Conservation (phyloP, 2,888 invertebrate genomes). For the Malachius bipustulatus region DNA sequence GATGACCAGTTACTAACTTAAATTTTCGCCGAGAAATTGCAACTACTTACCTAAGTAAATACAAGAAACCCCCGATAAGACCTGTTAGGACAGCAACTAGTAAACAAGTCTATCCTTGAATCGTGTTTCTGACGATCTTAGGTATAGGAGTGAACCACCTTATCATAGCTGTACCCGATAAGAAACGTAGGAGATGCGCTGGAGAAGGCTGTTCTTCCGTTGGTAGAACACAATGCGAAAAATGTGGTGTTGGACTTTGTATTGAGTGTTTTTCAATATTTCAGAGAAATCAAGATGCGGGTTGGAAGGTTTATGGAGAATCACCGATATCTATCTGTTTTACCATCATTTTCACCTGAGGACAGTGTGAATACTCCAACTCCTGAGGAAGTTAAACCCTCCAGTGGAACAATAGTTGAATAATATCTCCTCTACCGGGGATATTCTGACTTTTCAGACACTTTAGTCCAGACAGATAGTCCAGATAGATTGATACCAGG, state of each 20-base stretch:
- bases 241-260: slow-evolving; percentile 19
- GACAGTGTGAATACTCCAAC: too few relatives aligned
- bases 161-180: slow-evolving; percentile 10
- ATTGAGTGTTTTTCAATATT: slow-evolving; percentile 15
- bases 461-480: too few relatives aligned
- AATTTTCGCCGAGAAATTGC: slow-evolving; percentile 5
- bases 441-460: too few relatives aligned
- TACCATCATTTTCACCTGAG: too few relatives aligned
- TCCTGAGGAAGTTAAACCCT: too few relatives aligned
- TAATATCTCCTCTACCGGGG: too few relatives aligned
- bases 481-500: too few relatives aligned
- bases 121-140: slow-evolving; percentile 15
- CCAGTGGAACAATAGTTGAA: too few relatives aligned
- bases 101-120: slow-evolving; percentile 11
- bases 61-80: slow-evolving; percentile 1
- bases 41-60: slow-evolving; percentile 5
- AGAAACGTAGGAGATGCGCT: slow-evolving; percentile 18
- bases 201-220: slow-evolving; percentile 16
- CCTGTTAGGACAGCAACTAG: slow-evolving; percentile 10
- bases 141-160: slow-evolving; percentile 18
- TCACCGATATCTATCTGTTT: too few relatives aligned
- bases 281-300: too few relatives aligned
- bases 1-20: slow-evolving; percentile 4
- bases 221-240: slow-evolving; percentile 18
- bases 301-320: too few relatives aligned